Conservation (phyloP, 2,888 invertebrate genomes). For the Eueremaeus valkanovi region DNA sequence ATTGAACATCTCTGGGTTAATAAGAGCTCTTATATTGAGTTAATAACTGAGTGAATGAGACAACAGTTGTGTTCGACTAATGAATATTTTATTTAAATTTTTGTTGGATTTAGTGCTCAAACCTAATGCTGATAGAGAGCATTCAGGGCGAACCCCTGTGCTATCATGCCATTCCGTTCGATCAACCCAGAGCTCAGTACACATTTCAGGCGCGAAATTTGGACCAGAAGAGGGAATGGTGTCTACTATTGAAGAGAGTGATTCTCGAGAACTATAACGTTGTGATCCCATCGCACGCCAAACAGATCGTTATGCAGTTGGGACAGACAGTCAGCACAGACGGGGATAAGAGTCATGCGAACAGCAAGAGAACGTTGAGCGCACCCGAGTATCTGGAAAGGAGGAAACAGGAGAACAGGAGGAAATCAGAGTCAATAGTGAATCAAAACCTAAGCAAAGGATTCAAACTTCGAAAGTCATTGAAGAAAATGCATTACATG, state of each 20-base stretch:
- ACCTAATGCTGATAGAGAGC: slow-evolving; percentile 93
- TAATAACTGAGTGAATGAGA: too few relatives aligned
- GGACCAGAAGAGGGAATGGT: slow-evolving; percentile 82
- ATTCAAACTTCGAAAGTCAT: slow-evolving; percentile 40
- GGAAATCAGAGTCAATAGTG: slow-evolving; percentile 45
- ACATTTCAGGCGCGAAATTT: slow-evolving; percentile 78
- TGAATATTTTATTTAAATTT: slow-evolving; percentile 42
- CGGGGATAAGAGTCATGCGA: neutral
- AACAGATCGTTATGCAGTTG: slow-evolving; percentile 82
- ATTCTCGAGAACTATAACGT: slow-evolving; percentile 90
- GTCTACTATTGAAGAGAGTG: slow-evolving; percentile 72
- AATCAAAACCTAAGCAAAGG: slow-evolving; percentile 38
- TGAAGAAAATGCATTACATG: slow-evolving; percentile 36
- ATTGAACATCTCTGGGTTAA: too few relatives aligned
- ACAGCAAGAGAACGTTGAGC: slow-evolving; percentile 65
- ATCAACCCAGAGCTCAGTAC: slow-evolving; percentile 85
- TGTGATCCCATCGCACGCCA: slow-evolving; percentile 88
- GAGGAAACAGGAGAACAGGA: slow-evolving; percentile 58
- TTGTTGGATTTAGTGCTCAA: slow-evolving; percentile 72
- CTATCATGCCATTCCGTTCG: slow-evolving; percentile 94
- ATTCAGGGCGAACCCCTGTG: slow-evolving; percentile 88
- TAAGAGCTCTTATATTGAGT: too few relatives aligned
- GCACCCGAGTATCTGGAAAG: slow-evolving; percentile 87
- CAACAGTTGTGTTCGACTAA: neutral
- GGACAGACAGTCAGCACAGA: slow-evolving; percentile 23